These are phyloP conservation scores for Seira ritae DNA, from an alignment of 2,888 invertebrate species.

Conservation along the genomic window DNA sequence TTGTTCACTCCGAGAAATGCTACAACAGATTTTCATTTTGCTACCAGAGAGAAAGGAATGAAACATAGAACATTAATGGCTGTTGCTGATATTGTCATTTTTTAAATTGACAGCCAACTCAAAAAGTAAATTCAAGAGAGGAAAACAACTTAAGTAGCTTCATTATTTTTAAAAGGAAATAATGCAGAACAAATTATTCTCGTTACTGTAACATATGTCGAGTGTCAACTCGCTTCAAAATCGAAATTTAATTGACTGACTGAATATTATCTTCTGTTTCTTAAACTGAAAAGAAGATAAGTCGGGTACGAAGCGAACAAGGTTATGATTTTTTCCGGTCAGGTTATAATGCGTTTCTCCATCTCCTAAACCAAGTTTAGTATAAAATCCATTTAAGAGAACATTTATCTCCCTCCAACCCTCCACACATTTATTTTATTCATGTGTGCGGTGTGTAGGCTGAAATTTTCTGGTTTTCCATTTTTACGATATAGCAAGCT, in stretches of 20 bases:
- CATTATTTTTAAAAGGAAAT: neutral
- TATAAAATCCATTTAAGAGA: neutral
- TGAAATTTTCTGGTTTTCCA: neutral
- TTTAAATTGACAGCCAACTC: neutral
- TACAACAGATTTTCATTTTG: neutral
- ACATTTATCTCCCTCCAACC: neutral
- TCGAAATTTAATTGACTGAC: constrained; percentile 13
- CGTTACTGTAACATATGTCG: constrained; percentile 1
- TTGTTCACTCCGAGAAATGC: neutral
- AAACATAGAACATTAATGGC: constrained; percentile 4
- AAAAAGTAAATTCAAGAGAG: neutral
- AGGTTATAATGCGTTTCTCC: too few species aligned
- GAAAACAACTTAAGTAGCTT: neutral
- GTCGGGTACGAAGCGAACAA: too few species aligned
- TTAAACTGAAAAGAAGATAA: too few species aligned
- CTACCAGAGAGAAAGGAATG: neutral
- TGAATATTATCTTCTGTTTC: too few species aligned
- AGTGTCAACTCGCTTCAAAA: constrained; percentile 10
- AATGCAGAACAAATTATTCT: neutral
- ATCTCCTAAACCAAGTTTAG: too few species aligned
- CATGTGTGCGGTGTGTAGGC: too few species aligned
- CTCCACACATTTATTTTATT: neutral
- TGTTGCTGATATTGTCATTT: neutral
- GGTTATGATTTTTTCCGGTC: too few species aligned
- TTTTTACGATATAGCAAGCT: constrained; percentile 19